Evolutionary conservation across 2,888 invertebrate genomes (phyloP).

Genomic region (Eupeodes luniger): DNA sequence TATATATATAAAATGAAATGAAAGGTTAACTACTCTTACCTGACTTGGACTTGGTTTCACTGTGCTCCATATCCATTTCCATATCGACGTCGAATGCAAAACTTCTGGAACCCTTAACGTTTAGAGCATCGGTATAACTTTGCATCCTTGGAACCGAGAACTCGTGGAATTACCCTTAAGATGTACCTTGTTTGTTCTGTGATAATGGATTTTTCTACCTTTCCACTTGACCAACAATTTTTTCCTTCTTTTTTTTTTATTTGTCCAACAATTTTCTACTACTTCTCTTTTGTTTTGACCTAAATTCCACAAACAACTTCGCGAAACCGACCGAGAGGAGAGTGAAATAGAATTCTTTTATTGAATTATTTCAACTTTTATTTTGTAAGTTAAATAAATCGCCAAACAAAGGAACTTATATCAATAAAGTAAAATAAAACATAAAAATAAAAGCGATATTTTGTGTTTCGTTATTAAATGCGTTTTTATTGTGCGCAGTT

Average conservation of each 20-base stretch:
- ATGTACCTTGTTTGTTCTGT: background rate
- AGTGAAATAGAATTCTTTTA: slow-evolving; percentile 26
- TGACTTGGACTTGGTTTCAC: slow-evolving; percentile 59
- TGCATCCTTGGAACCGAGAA: slow-evolving; percentile 78
- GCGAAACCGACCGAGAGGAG: slow-evolving; percentile 2
- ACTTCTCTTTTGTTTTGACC: slow-evolving; percentile 66
- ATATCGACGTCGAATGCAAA: slow-evolving; percentile 84
- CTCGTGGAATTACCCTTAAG: background rate
- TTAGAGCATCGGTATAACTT: slow-evolving; percentile 82
- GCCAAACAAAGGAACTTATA: background rate
- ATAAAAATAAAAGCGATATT: background rate
- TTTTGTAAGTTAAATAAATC: too few relatives aligned
- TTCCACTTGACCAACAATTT: slow-evolving; percentile 21
- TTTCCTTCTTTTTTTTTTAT: slow-evolving; percentile 13
- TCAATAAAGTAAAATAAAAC: background rate
- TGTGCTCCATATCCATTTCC: slow-evolving; percentile 83
- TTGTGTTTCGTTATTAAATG: slow-evolving; percentile 3
- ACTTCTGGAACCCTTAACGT: slow-evolving; percentile 81
- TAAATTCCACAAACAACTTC: slow-evolving; percentile 52
- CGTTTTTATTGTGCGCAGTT: slow-evolving; percentile 46
- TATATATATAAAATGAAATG: background rate
- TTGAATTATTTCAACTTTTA: slow-evolving; percentile 36
- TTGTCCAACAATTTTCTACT: slow-evolving; percentile 15
- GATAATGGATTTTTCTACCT: slow-evolving; percentile 17
- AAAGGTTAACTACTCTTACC: slow-evolving; percentile 56